These are phyloP conservation scores for Rugalucina vietnamica DNA, from an alignment of 2,888 invertebrate genomes.

Conservation along the genomic window DNA sequence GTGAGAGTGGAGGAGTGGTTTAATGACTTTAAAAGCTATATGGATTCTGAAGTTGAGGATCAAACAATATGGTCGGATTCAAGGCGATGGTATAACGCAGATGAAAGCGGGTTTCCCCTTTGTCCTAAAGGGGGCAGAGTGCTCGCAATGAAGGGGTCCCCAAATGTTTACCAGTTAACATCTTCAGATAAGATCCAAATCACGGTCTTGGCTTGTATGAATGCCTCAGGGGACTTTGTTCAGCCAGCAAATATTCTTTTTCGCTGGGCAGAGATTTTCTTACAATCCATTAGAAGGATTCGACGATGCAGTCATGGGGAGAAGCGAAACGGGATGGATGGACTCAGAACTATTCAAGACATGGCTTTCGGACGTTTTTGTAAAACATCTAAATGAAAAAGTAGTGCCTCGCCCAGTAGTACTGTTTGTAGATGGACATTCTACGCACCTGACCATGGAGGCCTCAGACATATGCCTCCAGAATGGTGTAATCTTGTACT, in stretches of 20 bases:
- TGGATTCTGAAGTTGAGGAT: slow-evolving; percentile 19
- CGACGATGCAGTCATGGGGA: slow-evolving; percentile 25
- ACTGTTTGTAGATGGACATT: slow-evolving; percentile 52
- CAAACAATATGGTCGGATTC: slow-evolving; percentile 28
- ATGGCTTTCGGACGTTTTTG: slow-evolving; percentile 35
- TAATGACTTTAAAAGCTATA: slow-evolving; percentile 16
- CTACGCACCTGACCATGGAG: slow-evolving; percentile 35
- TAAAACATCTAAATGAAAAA: not conserved
- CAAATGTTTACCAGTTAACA: slow-evolving; percentile 30
- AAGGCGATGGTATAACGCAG: slow-evolving; percentile 33
- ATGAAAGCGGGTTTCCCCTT: slow-evolving; percentile 50
- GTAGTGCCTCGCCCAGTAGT: slow-evolving; percentile 21
- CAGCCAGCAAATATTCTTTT: slow-evolving; percentile 39
- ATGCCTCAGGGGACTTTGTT: slow-evolving; percentile 35
- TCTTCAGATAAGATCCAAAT: slow-evolving; percentile 48
- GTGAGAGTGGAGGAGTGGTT: slow-evolving; percentile 31
- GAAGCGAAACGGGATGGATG: slow-evolving; percentile 47
- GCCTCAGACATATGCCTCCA: slow-evolving; percentile 23
- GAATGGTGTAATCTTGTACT: slow-evolving; percentile 44
- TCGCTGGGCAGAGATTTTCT: slow-evolving; percentile 43
- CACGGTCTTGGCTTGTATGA: slow-evolving; percentile 44
- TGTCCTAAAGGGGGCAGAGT: slow-evolving; percentile 43
- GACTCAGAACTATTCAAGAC: slow-evolving; percentile 35
- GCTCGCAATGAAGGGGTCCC: slow-evolving; percentile 8
- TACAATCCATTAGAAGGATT: slow-evolving; percentile 40